A percentile compares a stretch with the other conserved stretches of the same genome.
These are phyloP conservation scores for Indicator indicator DNA, from an alignment of 2,113 vertebrate genomes.

Conservation along the genomic window DNA sequence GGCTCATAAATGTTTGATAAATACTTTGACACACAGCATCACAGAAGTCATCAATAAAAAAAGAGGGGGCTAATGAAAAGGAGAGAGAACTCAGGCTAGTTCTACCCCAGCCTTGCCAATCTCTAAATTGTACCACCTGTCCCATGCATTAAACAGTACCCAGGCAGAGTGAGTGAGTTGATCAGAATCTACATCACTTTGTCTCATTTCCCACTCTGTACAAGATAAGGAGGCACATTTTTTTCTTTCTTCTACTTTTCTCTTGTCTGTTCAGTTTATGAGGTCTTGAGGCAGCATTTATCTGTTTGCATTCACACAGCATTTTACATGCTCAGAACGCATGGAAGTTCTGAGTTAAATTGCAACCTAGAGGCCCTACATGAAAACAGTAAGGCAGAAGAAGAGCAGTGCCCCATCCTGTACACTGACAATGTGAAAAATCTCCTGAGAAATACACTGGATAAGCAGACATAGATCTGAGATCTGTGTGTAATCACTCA, in stretches of 20 bases:
- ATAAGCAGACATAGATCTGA: not conserved
- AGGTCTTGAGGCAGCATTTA: not conserved
- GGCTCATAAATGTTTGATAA: not conserved
- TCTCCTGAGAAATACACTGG: not conserved
- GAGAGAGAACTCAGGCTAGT: not conserved
- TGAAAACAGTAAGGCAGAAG: not conserved
- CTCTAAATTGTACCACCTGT: not conserved
- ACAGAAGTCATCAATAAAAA: not conserved
- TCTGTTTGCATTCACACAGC: not conserved
- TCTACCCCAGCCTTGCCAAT: not conserved
- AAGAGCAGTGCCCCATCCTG: not conserved
- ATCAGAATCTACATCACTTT: not conserved
- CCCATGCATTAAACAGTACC: not conserved
- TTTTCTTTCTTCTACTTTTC: not conserved
- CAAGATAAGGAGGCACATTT: not conserved
- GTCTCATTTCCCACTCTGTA: not conserved
- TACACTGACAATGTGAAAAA: not conserved
- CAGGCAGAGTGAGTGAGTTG: not conserved
- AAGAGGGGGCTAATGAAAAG: not conserved
- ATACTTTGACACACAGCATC: not conserved
- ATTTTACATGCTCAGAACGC: not conserved
- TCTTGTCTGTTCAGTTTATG: not conserved
- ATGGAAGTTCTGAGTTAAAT: not conserved
- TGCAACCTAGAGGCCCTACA: not conserved
- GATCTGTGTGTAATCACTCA: not conserved